Evolutionary conservation across 2,113 vertebrate genomes (phyloP).

Genomic region (Notothenia coriiceps): DNA sequence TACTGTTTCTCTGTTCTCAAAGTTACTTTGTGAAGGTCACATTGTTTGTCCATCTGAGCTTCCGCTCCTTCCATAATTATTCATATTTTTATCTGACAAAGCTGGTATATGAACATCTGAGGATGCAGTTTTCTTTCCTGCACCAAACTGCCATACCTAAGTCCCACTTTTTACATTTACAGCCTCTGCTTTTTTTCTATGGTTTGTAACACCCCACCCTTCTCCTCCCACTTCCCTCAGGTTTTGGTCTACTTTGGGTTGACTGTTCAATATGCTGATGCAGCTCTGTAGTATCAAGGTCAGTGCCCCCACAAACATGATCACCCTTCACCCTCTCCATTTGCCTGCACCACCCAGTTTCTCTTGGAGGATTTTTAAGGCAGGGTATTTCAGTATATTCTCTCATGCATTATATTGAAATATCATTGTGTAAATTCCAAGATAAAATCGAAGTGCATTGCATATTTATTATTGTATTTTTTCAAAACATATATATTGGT

Average conservation of each 20-base stretch:
- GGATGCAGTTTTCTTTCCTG: not conserved
- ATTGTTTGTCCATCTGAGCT: slow-evolving; percentile 25
- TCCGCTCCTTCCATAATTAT: slow-evolving; percentile 28
- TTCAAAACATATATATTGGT: not conserved
- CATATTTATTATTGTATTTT: not conserved
- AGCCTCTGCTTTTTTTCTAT: slow-evolving; percentile 52
- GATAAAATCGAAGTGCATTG: not conserved
- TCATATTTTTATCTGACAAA: slow-evolving; percentile 54
- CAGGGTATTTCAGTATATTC: not conserved
- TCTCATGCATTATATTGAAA: not conserved
- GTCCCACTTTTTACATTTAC: slow-evolving; percentile 43
- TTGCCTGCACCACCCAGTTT: slow-evolving; percentile 17
- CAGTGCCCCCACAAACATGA: slow-evolving; percentile 84
- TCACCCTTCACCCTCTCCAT: not conserved
- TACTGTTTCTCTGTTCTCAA: not conserved
- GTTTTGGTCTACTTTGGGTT: slow-evolving; percentile 96
- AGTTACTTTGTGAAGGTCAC: not conserved
- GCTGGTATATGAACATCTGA: slow-evolving; percentile 54
- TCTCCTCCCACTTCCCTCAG: slow-evolving; percentile 94
- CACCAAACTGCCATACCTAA: not conserved
- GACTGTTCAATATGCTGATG: slow-evolving; percentile 98
- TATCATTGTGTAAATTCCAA: not conserved
- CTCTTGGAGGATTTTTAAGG: not conserved
- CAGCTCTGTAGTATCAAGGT: slow-evolving; percentile 99
- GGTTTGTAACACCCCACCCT: slow-evolving; percentile 64